A percentile compares a stretch with the other conserved stretches of the same genome.
These are phyloP conservation scores for Pristionchus mayeri DNA, from an alignment of 2,888 invertebrate species.

Conservation along the genomic window DNA sequence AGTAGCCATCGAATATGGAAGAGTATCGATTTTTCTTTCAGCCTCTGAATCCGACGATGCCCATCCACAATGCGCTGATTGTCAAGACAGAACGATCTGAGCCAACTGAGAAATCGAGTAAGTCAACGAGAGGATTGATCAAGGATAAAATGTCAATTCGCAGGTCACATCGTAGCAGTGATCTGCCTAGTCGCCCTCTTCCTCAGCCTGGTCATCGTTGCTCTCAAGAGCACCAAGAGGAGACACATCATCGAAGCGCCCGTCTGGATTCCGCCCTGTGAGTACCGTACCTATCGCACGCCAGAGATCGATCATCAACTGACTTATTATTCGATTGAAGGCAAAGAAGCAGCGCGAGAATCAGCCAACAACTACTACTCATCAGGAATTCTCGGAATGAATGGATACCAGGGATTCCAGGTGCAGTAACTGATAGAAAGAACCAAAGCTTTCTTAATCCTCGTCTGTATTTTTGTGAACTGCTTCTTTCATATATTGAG, in stretches of 20 bases:
- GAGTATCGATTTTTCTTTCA: not conserved
- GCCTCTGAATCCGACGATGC: constrained; percentile 23
- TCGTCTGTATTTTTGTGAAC: no score
- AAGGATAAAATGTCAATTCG: not conserved
- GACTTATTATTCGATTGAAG: not conserved
- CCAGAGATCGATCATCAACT: not conserved
- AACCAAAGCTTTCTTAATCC: no score
- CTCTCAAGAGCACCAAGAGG: constrained; percentile 48
- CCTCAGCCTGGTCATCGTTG: constrained; percentile 43
- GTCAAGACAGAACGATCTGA: not conserved
- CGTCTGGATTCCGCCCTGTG: constrained; percentile 52
- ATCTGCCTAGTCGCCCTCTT: constrained; percentile 41
- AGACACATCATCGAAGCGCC: constrained; percentile 54
- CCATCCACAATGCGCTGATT: constrained; percentile 46
- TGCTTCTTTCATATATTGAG: no score
- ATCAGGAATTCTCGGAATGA: not conserved
- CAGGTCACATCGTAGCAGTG: not conserved
- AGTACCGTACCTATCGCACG: not conserved
- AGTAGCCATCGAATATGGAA: constrained; percentile 3
- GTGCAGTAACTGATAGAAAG: no score
- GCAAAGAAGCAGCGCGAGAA: constrained; percentile 20
- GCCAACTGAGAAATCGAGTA: not conserved
- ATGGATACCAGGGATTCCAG: not conserved
- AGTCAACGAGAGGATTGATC: not conserved
- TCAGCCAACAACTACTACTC: not conserved